Base-by-base conservation (phyloP, 2,113 vertebrate genomes). In the Bufo gargarizans region DNA sequence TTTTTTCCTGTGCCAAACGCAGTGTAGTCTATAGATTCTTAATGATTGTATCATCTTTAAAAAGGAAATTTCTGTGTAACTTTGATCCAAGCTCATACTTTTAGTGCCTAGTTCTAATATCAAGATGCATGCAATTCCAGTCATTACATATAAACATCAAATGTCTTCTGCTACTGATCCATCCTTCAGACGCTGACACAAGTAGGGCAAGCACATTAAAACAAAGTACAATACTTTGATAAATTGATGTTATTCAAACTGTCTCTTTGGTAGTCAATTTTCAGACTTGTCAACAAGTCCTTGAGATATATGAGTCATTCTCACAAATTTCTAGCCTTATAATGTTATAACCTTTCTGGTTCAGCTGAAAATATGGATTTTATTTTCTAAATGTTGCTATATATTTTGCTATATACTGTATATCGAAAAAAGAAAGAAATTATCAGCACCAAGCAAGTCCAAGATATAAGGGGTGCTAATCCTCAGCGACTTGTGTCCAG, bases 191-290 rank as follows among this genome's bases (percentile, higher is more conserved):
- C 9, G 9, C 17, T 67, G 61, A 83, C 45, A 83, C 81, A 83
- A 83, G 45, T 61, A 69, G 47, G 45, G 63, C 1, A 50, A n/a
- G 45, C 45, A 83, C 53, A 69, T 83, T 22, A 83, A 83, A 50
- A 67, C 63, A 69, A 50, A 83, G 19, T 83, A 80, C 13, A 58
- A 17, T 59, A 82, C 80, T 82, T 82, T 19, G 80, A 65, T 81
- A 12, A 81, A 61, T 22, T 81, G 56, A 20, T 81, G 33, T 81
- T 82, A 16, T 65, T 82, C 43, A n/a, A 65, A 65, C 19, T 65
- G 49, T 45, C 22, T 45, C 14, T n/a, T 65, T 63, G 65, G 80
- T 47, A 82, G 16, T 63, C 80, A 65, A 13, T 82, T 65, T 82
- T n/a, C 43, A 65, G 56, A 19, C 33, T 17, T 82, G 43, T 82